Conservation (phyloP, 2,797 vertebrate genomes). For the Enteromius mattozi region DNA sequence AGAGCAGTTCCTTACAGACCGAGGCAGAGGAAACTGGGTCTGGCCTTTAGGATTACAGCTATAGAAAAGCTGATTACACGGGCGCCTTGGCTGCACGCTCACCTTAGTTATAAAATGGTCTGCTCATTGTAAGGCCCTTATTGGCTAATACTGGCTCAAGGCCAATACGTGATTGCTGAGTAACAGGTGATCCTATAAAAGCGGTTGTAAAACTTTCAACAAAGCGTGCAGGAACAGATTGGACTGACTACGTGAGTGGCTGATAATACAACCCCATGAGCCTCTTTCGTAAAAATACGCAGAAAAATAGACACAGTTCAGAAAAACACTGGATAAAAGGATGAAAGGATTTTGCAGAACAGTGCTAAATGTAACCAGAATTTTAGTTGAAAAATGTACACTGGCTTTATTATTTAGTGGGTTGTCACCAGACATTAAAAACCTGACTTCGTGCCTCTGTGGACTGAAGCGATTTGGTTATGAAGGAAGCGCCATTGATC, state of each 20-base stretch:
- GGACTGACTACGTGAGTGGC: neutral
- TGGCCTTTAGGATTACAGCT: constrained; percentile 75
- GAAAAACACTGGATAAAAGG: neutral
- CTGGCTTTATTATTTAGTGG: constrained; percentile 18
- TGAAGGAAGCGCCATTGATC: constrained; percentile 52
- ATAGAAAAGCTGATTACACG: constrained; percentile 77
- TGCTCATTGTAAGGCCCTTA: constrained; percentile 56
- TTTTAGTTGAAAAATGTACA: neutral
- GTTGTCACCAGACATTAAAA: constrained; percentile 1
- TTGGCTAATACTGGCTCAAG: constrained; percentile 55
- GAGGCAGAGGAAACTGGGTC: constrained; percentile 67
- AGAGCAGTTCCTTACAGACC: constrained; percentile 66
- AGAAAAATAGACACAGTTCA: neutral
- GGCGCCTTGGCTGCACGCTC: constrained; percentile 66
- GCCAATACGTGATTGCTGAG: constrained; percentile 44
- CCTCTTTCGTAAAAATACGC: constrained; percentile 8
- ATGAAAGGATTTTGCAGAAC: too few species aligned
- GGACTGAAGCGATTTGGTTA: constrained; percentile 19
- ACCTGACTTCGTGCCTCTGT: neutral
- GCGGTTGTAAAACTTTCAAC: constrained; percentile 30
- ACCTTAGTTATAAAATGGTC: constrained; percentile 70
- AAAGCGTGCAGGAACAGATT: neutral
- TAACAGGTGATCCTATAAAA: constrained; percentile 52
- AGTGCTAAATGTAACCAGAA: neutral
- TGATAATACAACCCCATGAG: neutral